These are phyloP conservation scores for Barnardius zonarius DNA, from an alignment of 2,113 vertebrate genomes.

Conservation along the genomic window DNA sequence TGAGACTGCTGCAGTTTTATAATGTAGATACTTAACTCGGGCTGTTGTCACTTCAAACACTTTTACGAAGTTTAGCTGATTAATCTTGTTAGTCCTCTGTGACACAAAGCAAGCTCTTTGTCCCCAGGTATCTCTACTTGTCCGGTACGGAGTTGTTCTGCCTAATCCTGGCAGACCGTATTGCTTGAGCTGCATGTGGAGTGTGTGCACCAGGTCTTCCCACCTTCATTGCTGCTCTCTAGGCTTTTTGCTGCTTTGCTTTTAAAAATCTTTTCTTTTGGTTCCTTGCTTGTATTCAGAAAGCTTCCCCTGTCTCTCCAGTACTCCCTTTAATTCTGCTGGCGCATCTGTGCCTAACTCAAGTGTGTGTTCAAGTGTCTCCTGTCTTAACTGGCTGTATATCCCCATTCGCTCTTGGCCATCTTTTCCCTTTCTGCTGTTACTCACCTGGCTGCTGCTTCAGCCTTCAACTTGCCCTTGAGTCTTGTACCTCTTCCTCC, in stretches of 20 bases:
- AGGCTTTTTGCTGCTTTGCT: neutral
- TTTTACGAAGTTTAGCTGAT: neutral
- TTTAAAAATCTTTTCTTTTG: neutral
- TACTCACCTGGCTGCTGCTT: neutral
- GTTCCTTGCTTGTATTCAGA: neutral
- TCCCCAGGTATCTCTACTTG: neutral
- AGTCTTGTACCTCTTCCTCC: neutral
- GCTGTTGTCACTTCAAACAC: neutral
- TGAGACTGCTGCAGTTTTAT: neutral
- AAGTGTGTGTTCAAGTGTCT: neutral
- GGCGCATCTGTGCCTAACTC: neutral
- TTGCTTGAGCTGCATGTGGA: neutral
- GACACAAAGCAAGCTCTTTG: neutral
- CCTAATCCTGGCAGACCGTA: neutral
- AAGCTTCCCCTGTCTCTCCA: neutral
- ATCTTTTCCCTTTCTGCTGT: neutral
- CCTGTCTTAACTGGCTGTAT: neutral
- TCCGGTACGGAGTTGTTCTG: neutral
- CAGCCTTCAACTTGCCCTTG: neutral
- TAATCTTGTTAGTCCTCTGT: neutral
- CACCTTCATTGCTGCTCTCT: neutral
- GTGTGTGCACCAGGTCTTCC: neutral
- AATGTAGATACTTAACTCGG: neutral
- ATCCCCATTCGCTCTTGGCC: neutral
- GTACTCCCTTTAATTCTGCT: neutral